phyloP scores from a whole-genome alignment of 92 coral and sea anemone species.

The Porites rus region DNA sequence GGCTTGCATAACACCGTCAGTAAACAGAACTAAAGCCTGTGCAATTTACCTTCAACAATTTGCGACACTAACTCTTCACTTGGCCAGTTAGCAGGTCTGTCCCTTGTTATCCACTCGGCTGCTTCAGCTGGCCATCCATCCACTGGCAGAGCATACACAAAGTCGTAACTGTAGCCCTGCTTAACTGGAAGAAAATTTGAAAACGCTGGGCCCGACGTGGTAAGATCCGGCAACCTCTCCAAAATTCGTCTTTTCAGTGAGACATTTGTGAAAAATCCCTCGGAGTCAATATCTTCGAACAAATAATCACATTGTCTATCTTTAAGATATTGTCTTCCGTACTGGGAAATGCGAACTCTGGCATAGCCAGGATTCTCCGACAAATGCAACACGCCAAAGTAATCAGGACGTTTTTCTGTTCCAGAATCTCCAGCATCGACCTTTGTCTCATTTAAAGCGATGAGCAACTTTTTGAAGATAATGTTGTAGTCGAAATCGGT shows the following conservation, averaged over 20 bases:
- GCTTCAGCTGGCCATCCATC: conserved; percentile 29
- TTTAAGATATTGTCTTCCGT: conserved; percentile 27
- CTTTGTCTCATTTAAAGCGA: conserved; percentile 16
- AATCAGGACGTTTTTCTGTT: neutral
- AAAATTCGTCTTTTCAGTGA: conserved; percentile 19
- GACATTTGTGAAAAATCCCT: conserved; percentile 22
- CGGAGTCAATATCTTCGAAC: conserved; percentile 19
- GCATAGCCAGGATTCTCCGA: conserved; percentile 25
- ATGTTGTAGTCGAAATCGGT: conserved; percentile 32
- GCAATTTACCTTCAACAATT: conserved; percentile 13
- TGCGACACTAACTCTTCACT: conserved; percentile 16
- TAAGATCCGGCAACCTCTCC: neutral
- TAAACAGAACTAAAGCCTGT: neutral
- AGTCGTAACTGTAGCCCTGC: conserved; percentile 33
- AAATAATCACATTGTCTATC: conserved; percentile 26
- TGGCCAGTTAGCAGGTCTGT: conserved; percentile 30
- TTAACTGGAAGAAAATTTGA: conserved; percentile 15
- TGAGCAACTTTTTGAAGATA: conserved; percentile 29
- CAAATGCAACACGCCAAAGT: conserved; percentile 9
- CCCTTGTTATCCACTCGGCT: conserved; percentile 30
- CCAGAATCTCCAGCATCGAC: conserved; percentile 14
- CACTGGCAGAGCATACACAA: conserved; percentile 33
- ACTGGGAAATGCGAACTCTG: conserved; percentile 23
- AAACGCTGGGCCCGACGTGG: conserved; percentile 30
- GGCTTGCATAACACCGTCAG: neutral